Percentiles rank a stretch among this genome's conserved stretches.
phyloP scores from a whole-genome alignment of 1,140 invertebrate genomes.

The Zaprionus taronus region DNA sequence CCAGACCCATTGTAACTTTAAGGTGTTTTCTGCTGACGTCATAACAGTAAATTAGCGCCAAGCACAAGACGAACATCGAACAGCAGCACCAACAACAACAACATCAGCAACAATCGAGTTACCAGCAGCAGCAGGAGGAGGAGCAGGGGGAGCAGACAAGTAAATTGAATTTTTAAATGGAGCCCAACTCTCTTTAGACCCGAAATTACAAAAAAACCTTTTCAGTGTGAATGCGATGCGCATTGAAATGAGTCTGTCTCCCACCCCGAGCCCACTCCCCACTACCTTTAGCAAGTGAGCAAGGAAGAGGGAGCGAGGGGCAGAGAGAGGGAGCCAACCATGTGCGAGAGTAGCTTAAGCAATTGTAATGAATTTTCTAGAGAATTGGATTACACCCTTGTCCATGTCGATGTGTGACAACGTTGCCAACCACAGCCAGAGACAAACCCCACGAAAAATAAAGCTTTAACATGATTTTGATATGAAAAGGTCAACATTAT shows the following conservation, averaged over 20 bases:
- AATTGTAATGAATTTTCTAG: neutral
- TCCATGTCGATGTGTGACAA: neutral
- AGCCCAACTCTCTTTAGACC: constrained; percentile 9
- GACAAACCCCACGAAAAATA: neutral
- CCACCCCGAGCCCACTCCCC: neutral
- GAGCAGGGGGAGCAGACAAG: constrained; percentile 21
- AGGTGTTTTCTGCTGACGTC: constrained; percentile 54
- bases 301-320: too few relatives aligned
- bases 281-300: neutral
- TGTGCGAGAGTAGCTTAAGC: constrained; percentile 30
- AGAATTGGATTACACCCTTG: neutral
- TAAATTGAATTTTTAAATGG: constrained; percentile 55
- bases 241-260: constrained; percentile 34
- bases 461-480: neutral
- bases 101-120: neutral
- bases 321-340: neutral
- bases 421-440: neutral
- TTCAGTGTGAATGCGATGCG: constrained; percentile 39
- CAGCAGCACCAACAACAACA: neutral
- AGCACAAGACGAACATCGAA: constrained; percentile 19
- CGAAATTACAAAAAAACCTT: constrained; percentile 47
- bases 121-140: neutral
- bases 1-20: neutral
- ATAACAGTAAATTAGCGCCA: constrained; percentile 73
- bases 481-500: too few relatives aligned